Conservation (phyloP, 2,797 vertebrate species). For the Myioborus melanocephalus region DNA sequence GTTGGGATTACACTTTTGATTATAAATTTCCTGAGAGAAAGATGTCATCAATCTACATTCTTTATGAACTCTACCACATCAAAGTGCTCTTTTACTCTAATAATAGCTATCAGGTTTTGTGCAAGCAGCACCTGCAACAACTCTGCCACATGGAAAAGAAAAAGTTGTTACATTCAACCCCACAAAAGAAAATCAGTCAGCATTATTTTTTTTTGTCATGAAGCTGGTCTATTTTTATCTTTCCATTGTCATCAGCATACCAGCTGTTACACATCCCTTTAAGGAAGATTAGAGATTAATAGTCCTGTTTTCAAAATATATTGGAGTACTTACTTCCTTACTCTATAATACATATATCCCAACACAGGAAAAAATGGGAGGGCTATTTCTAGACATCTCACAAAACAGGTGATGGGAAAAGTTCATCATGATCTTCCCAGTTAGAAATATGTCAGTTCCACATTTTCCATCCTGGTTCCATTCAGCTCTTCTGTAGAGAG, state of each 20-base stretch:
- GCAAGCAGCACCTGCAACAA: not conserved
- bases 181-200: not conserved
- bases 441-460: not conserved
- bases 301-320: constrained; percentile 36
- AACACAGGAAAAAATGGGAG: not conserved
- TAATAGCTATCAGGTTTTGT: not conserved
- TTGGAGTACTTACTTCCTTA: not conserved
- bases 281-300: constrained; percentile 60
- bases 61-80: not conserved
- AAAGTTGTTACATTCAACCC: not conserved
- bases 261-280: constrained; percentile 52
- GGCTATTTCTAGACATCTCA: not conserved
- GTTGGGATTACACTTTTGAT: constrained; percentile 41
- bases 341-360: not conserved
- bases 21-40: constrained; percentile 32
- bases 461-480: not conserved
- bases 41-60: constrained; percentile 8
- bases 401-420: not conserved
- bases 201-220: not conserved
- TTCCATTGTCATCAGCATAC: constrained; percentile 34
- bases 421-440: not conserved
- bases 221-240: constrained; percentile 57
- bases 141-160: not conserved
- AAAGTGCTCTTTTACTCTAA: not conserved
- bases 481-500: not conserved